Evolutionary conservation across 1,140 invertebrate genomes (phyloP), one percentile per base, ranked within the genome.

Genomic region (Patella vulgata): DNA sequence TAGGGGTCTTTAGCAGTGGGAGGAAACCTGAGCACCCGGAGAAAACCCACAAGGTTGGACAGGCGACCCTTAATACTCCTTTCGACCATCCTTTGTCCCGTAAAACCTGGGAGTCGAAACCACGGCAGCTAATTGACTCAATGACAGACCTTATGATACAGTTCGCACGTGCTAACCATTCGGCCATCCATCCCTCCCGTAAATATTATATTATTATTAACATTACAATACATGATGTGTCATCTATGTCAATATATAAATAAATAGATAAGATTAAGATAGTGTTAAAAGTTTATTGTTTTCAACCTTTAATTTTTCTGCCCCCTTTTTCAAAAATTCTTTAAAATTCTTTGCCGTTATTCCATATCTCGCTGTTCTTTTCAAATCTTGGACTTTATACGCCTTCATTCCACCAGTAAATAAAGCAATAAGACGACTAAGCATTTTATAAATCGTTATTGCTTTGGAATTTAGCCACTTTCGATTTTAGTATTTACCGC

Each of bases 401-500:
- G 77, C 75, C 39, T 70, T 68, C 73, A 77, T 76, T 47, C 74
- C 77, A 51, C 62, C 55, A 60, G 71, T 75, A 63, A 78, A 75
- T 17, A 76, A 44, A 17, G 68, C 64, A 54, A 76, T 44, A 59
- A 78, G 73, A 19, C 69, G 62, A 25, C 62, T 66, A 5, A 71
- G 44, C 63, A 71, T 66, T 23, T 46, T n/a, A n/a, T n/a, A n/a
- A n/a, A n/a, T n/a, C n/a, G n/a, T n/a, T n/a, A n/a, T n/a, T n/a
- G n/a, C 60, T 51, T 61, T 54, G 43, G 28, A 64, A 44, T 21
- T 28, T 28, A 21, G 12, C 30, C 31, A 23, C 8, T 48, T 28
- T 59, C 31, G 28, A 21, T 28, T 56, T n/a, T 25, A 25, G 31
- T 58, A 30, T 21, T 28, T 51, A 31, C 30, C 36, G 31, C 30